Percentiles rank a stretch among this genome's conserved stretches.
Conservation (phyloP, 2,888 invertebrate species). For the Luperina testacea region DNA sequence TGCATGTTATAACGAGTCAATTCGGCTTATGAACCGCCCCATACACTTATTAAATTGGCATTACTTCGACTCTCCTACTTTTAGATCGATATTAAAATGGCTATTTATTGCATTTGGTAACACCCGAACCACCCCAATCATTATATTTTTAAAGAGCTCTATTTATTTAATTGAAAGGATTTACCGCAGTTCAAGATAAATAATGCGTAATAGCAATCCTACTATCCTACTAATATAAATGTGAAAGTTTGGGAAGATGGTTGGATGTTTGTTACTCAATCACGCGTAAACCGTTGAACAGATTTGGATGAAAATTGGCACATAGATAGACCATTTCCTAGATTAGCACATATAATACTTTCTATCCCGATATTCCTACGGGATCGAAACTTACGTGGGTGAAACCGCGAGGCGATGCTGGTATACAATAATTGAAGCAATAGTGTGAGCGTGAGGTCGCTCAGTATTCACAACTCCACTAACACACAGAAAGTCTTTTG, state of each 20-base stretch:
- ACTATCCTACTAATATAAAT: no score
- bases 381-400: no score
- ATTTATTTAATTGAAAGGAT: not conserved
- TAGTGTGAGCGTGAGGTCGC: not conserved
- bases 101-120: not conserved
- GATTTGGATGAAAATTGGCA: no score
- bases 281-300: no score
- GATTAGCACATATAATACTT: no score
- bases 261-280: no score
- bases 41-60: not conserved
- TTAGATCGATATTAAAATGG: not conserved
- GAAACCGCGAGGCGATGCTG: no score
- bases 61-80: not conserved
- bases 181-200: not conserved
- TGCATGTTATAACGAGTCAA: not conserved
- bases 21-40: not conserved
- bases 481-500: slow-evolving; percentile 2
- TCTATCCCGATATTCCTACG: no score
- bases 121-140: not conserved
- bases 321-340: no score
- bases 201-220: not conserved
- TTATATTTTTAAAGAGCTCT: not conserved
- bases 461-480: not conserved
- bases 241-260: no score
- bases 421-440: not conserved